These are phyloP conservation scores for Asbolus verrucosus DNA, from an alignment of 1,140 invertebrate genomes.

Conservation along the genomic window DNA sequence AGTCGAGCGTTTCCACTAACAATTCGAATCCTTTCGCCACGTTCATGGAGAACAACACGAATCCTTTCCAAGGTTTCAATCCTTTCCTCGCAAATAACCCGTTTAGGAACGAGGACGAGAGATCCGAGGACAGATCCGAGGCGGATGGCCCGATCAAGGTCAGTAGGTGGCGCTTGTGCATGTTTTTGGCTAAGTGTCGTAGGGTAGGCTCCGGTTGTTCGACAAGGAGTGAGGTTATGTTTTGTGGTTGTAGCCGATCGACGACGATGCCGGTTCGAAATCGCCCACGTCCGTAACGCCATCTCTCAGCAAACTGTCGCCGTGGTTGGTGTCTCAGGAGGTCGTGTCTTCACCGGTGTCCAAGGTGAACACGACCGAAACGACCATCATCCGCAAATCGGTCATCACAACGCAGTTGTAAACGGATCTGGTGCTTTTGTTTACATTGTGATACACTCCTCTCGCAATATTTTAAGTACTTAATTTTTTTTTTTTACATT, in stretches of 20 bases:
- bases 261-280: slow-evolving; percentile 44
- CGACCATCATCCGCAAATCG: slow-evolving; percentile 81
- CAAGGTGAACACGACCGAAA: slow-evolving; percentile 74
- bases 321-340: slow-evolving; percentile 83
- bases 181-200: slow-evolving; percentile 58
- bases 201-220: slow-evolving; percentile 64
- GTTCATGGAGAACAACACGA: slow-evolving; percentile 66
- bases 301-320: slow-evolving; percentile 71
- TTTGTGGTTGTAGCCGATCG: slow-evolving; percentile 27
- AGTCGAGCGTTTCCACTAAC: slow-evolving; percentile 48
- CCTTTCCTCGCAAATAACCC: slow-evolving; percentile 69
- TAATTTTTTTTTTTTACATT: slow-evolving; percentile 8
- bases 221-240: slow-evolving; percentile 60
- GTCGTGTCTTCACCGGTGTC: slow-evolving; percentile 69
- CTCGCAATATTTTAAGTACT: slow-evolving; percentile 40
- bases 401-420: slow-evolving; percentile 87
- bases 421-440: slow-evolving; percentile 18
- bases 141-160: slow-evolving; percentile 58
- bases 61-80: slow-evolving; percentile 70
- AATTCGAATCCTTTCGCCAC: slow-evolving; percentile 63
- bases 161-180: slow-evolving; percentile 49
- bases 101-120: slow-evolving; percentile 52
- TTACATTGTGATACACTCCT: slow-evolving; percentile 25
- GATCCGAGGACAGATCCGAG: slow-evolving; percentile 44
- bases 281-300: slow-evolving; percentile 64